Evolutionary conservation across 2,113 vertebrate species (phyloP).

Genomic region (Fregetta grallaria): DNA sequence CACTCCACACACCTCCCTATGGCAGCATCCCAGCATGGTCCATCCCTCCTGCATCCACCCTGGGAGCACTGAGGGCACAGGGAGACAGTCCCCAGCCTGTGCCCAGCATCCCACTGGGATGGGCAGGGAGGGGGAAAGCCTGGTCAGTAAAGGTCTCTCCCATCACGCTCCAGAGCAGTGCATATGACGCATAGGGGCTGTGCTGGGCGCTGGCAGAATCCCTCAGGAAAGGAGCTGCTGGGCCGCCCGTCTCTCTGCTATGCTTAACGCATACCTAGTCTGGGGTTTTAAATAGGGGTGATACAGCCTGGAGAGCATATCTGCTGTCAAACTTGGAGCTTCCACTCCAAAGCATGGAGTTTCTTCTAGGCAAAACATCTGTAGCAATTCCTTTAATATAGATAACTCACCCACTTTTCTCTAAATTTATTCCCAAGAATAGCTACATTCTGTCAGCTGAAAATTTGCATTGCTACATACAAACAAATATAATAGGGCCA

Average conservation of each 20-base stretch:
- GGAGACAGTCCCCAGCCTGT: not conserved
- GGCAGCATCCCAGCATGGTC: not conserved
- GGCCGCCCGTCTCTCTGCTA: not conserved
- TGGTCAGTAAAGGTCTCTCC: not conserved
- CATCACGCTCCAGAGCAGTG: rapidly evolving
- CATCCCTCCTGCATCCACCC: not conserved
- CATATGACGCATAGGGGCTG: not conserved
- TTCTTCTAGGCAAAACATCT: not conserved
- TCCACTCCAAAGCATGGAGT: not conserved
- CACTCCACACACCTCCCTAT: rapidly evolving
- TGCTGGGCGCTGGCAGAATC: not conserved
- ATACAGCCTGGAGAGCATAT: not conserved
- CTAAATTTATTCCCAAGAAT: not conserved
- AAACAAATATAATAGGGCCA: not conserved
- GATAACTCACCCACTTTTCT: not conserved
- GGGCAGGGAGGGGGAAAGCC: not conserved
- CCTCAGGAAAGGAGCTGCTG: not conserved
- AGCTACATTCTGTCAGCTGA: not conserved
- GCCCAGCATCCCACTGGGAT: not conserved
- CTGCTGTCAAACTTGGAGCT: not conserved
- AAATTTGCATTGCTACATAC: not conserved
- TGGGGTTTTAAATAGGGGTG: not conserved
- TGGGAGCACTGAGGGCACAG: rapidly evolving
- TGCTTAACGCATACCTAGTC: not conserved
- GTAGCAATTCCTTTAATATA: not conserved